Percentiles rank a stretch among this genome's conserved stretches.
phyloP scores from a whole-genome alignment of 2,113 vertebrate genomes.

The Microtus pennsylvanicus region DNA sequence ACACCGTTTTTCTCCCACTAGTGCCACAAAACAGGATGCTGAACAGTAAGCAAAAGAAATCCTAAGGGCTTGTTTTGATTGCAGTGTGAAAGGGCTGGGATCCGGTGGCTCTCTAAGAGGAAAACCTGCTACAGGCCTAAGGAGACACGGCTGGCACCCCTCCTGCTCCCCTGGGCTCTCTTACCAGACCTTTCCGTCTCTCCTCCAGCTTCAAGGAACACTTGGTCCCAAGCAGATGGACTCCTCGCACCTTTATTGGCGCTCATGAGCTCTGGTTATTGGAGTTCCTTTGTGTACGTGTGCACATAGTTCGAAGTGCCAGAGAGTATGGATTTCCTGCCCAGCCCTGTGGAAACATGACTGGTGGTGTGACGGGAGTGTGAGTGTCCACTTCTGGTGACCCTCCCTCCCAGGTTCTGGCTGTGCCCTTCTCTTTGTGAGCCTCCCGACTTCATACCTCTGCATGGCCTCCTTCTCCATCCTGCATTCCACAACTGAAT shows the following conservation, averaged over 20 bases:
- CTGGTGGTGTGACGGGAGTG: too few species aligned
- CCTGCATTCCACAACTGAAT: not conserved
- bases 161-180: not conserved
- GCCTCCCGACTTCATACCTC: not conserved
- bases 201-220: not conserved
- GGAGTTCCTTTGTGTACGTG: not conserved
- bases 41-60: not conserved
- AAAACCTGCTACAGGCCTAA: not conserved
- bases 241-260: not conserved
- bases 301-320: not conserved
- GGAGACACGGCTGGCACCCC: not conserved
- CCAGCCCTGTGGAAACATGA: too few species aligned
- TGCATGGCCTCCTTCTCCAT: not conserved
- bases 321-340: not conserved
- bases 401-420: not conserved
- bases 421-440: not conserved
- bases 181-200: not conserved
- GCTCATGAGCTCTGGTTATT: not conserved
- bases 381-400: not conserved
- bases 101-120: not conserved
- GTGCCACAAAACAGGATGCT: not conserved
- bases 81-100: not conserved
- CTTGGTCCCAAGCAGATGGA: not conserved
- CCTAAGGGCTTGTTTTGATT: not conserved
- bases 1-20: not conserved